Conservation (phyloP, 1,140 invertebrate genomes). For the Solenopsis invicta region DNA sequence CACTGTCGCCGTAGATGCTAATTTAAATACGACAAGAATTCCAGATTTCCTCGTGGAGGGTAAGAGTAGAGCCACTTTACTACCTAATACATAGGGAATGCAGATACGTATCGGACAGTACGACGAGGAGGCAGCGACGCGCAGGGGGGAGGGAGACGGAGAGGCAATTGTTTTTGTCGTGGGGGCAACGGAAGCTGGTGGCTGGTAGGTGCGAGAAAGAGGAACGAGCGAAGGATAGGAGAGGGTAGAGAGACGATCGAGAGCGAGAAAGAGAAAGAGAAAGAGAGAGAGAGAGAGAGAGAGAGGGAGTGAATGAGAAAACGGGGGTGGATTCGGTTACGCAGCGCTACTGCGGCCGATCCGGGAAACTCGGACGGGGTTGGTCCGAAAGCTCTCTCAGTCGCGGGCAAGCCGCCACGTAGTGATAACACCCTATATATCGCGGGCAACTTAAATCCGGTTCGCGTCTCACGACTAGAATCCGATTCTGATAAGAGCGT, state of each 20-base stretch:
- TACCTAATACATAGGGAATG: slow-evolving; percentile 51
- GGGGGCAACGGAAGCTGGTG: slow-evolving; percentile 56
- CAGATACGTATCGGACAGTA: slow-evolving; percentile 55
- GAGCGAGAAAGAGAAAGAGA: slow-evolving; percentile 54
- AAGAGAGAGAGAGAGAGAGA: slow-evolving; percentile 55
- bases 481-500: background rate
- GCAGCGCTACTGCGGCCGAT: slow-evolving; percentile 78
- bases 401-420: slow-evolving; percentile 80
- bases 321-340: slow-evolving; percentile 66
- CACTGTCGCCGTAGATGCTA: slow-evolving; percentile 59
- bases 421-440: slow-evolving; percentile 71
- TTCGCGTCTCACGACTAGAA: slow-evolving; percentile 27
- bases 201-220: slow-evolving; percentile 31
- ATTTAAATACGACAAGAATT: slow-evolving; percentile 68
- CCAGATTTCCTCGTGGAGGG: slow-evolving; percentile 60
- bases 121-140: background rate
- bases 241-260: slow-evolving; percentile 20
- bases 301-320: slow-evolving; percentile 56
- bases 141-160: background rate
- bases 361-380: slow-evolving; percentile 79
- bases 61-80: slow-evolving; percentile 65
- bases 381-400: slow-evolving; percentile 78
- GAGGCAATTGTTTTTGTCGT: slow-evolving; percentile 70
- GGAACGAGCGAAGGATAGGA: background rate
- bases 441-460: slow-evolving; percentile 43